phyloP scores from a whole-genome alignment of 2,113 vertebrate species.

The Cacatua alba region DNA sequence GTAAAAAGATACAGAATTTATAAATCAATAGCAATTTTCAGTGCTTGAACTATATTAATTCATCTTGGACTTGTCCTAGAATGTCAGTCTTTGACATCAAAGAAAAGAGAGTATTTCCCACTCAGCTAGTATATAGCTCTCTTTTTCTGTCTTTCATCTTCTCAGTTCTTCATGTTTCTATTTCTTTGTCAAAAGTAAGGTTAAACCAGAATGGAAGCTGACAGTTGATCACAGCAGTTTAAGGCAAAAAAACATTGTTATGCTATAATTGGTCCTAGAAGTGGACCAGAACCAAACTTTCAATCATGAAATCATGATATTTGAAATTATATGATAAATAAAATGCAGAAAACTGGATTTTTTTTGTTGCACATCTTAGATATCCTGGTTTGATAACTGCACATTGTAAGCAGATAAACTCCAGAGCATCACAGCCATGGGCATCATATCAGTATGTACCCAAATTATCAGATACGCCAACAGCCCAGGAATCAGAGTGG shows the following conservation, averaged over 20 bases:
- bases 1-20: not conserved
- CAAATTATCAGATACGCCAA: not conserved
- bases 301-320: not conserved
- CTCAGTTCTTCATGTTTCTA: not conserved
- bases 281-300: not conserved
- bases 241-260: not conserved
- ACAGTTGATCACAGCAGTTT: not conserved
- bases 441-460: fast-evolving
- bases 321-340: not conserved
- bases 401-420: not conserved
- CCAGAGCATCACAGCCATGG: not conserved
- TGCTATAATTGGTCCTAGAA: not conserved
- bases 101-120: not conserved
- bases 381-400: not conserved
- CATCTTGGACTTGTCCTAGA: not conserved
- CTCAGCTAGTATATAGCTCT: not conserved
- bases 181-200: not conserved
- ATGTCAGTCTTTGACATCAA: not conserved
- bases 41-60: not conserved
- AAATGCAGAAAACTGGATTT: not conserved
- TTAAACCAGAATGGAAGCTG: not conserved
- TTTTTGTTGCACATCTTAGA: not conserved
- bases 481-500: not conserved
- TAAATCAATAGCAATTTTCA: not conserved
- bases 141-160: not conserved